These are phyloP conservation scores for Mus spretus DNA, from an alignment of 2,797 vertebrate genomes.

Conservation along the genomic window DNA sequence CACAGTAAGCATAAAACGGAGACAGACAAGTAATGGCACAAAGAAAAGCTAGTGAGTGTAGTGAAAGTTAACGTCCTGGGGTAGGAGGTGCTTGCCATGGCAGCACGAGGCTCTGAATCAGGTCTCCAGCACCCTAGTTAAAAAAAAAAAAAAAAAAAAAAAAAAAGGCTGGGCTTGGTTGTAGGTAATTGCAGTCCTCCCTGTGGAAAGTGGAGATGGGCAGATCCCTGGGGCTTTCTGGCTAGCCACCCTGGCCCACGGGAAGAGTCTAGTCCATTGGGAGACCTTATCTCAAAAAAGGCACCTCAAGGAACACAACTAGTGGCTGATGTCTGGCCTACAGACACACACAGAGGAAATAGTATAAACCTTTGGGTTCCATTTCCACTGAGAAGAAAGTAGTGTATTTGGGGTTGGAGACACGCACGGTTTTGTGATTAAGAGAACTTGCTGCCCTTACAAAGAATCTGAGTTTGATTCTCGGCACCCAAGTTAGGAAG, in stretches of 20 bases:
- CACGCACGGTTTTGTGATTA: neutral
- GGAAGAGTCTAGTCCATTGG: neutral
- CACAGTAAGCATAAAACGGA: neutral
- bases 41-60: slow-evolving; percentile 3
- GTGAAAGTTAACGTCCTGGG: neutral
- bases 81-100: neutral
- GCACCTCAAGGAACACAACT: neutral
- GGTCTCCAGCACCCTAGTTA: neutral
- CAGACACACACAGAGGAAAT: neutral
- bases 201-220: neutral
- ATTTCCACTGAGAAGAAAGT: neutral
- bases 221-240: neutral
- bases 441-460: neutral
- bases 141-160: neutral
- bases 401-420: neutral
- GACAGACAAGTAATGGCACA: neutral
- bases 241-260: neutral
- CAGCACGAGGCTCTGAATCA: neutral
- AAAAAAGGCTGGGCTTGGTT: neutral
- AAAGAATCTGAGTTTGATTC: neutral
- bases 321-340: neutral
- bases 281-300: neutral
- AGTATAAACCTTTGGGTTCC: slow-evolving; percentile 7
- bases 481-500: neutral
- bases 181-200: neutral